A percentile compares a stretch with the other conserved stretches of the same genome.
These are phyloP conservation scores for Oligia fasciuncula DNA, from an alignment of 2,888 invertebrate genomes.

Conservation along the genomic window DNA sequence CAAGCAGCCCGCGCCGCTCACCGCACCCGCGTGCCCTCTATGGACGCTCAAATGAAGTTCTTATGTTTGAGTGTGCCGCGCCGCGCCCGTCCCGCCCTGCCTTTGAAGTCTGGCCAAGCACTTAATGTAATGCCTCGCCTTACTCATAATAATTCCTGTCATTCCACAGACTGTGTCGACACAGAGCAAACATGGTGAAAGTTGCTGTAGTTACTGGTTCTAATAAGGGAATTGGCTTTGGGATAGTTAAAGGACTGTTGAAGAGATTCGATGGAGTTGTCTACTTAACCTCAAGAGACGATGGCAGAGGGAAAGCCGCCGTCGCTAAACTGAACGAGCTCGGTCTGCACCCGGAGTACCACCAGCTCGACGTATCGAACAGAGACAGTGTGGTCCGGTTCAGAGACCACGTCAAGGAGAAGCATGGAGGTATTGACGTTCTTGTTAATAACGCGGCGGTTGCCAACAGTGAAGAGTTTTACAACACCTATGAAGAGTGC, in stretches of 20 bases:
- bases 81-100: too few species aligned
- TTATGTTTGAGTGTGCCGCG: too few species aligned
- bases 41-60: too few species aligned
- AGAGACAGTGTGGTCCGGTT: constrained; percentile 89
- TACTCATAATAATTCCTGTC: constrained; percentile 65
- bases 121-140: constrained; percentile 63
- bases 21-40: too few species aligned
- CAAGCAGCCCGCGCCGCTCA: too few species aligned
- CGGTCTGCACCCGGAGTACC: constrained; percentile 67
- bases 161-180: constrained; percentile 8
- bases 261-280: constrained; percentile 90
- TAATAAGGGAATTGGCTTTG: constrained; percentile 92
- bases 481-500: constrained; percentile 79
- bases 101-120: too few species aligned
- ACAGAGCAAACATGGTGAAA: constrained; percentile 52
- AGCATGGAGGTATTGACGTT: constrained; percentile 92
- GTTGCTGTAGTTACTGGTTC: constrained; percentile 90
- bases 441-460: constrained; percentile 94
- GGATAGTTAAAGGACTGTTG: constrained; percentile 90
- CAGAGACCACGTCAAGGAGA: constrained; percentile 88
- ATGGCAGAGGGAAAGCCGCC: constrained; percentile 68
- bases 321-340: constrained; percentile 70
- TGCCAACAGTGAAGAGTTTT: constrained; percentile 81
- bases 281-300: constrained; percentile 87
- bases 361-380: constrained; percentile 63